These are phyloP conservation scores for Pseudocheirus occidentalis DNA, from an alignment of 2,797 vertebrate genomes.

Conservation along the genomic window DNA sequence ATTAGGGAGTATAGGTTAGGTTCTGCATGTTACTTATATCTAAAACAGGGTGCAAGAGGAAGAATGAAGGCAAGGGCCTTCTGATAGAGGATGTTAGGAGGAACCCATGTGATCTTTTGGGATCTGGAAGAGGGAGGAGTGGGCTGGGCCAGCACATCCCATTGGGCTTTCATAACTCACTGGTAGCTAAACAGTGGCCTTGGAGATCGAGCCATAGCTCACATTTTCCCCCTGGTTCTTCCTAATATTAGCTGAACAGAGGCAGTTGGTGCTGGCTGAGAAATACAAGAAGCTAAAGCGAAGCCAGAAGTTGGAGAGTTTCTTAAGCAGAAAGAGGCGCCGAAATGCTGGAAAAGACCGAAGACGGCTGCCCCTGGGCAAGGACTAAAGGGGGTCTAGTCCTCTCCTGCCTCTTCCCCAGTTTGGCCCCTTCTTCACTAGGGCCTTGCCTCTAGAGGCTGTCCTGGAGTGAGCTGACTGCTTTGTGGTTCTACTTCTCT, in stretches of 20 bases:
- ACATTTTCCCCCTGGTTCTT: conserved; percentile 13
- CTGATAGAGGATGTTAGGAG: neutral
- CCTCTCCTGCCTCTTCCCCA: neutral
- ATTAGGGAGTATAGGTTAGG: neutral
- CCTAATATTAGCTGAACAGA: conserved; percentile 88
- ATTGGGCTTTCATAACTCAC: neutral
- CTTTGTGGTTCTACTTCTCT: neutral
- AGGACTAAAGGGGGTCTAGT: conserved; percentile 66
- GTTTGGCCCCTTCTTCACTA: neutral
- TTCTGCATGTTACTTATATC: neutral
- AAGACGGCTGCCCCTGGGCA: conserved; percentile 87
- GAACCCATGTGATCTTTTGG: neutral
- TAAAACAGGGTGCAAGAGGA: neutral
- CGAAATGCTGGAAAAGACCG: conserved; percentile 95
- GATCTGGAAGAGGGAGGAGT: neutral
- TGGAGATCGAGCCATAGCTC: neutral
- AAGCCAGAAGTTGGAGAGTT: conserved; percentile 94
- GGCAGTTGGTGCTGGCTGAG: conserved; percentile 91
- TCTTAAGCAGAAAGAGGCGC: conserved; percentile 95
- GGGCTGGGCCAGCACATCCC: neutral
- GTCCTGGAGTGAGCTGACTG: neutral
- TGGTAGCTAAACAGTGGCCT: neutral
- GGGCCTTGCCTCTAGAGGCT: neutral
- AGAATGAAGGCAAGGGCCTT: neutral
- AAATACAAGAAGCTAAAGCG: conserved; percentile 93